Evolutionary conservation across 2,888 invertebrate species (phyloP).

Genomic region (Oscheius sp.): DNA sequence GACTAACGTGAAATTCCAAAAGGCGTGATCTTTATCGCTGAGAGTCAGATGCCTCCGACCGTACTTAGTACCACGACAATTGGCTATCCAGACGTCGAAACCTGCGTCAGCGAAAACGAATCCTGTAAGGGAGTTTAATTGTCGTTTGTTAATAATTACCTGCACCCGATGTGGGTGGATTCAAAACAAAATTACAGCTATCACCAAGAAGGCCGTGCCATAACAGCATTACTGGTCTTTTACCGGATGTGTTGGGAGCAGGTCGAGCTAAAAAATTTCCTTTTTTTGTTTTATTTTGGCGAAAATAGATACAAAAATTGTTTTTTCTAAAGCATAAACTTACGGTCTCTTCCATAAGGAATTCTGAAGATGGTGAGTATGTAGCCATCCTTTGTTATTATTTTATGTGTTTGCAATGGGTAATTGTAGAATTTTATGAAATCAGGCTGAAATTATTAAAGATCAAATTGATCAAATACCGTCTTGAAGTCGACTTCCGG

Average conservation of each 20-base stretch:
- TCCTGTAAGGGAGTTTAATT: constrained; percentile 32
- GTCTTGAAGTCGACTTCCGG: background rate
- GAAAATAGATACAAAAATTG: no score
- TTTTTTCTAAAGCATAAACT: no score
- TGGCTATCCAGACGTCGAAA: constrained; percentile 83
- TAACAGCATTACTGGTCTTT: constrained; percentile 52
- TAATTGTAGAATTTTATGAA: constrained; percentile 72
- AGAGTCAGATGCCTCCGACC: constrained; percentile 79
- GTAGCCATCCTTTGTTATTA: constrained; percentile 73
- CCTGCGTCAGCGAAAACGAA: constrained; percentile 73
- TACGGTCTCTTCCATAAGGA: constrained; percentile 71
- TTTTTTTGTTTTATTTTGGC: background rate
- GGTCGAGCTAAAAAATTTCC: constrained; percentile 4
- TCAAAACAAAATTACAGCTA: constrained; percentile 57
- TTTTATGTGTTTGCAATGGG: constrained; percentile 72
- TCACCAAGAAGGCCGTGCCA: constrained; percentile 62
- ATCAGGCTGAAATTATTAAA: constrained; percentile 57
- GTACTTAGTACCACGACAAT: constrained; percentile 83
- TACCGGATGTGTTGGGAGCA: background rate
- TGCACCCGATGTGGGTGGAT: constrained; percentile 52
- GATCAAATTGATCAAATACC: background rate
- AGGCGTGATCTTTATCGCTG: background rate
- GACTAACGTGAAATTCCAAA: constrained; percentile 44
- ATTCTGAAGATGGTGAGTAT: constrained; percentile 74
- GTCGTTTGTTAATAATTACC: constrained; percentile 16